Base-by-base conservation (phyloP, 1,140 invertebrate species). In the Bradynema listronoti region DNA sequence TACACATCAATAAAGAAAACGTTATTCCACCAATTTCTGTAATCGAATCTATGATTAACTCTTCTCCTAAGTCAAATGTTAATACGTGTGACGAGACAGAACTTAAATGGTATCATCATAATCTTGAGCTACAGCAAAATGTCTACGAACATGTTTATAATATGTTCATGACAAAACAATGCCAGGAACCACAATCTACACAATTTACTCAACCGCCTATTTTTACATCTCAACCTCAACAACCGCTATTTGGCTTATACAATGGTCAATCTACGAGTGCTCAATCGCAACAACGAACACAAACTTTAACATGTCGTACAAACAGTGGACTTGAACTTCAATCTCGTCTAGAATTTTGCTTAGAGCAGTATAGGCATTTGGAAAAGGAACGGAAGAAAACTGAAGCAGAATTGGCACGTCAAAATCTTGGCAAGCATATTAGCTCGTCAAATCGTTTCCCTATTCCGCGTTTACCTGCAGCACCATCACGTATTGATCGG, bases 301-400 rank as follows among this genome's bases (percentile, higher is more conserved):
- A 39, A 5, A 19, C 43, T 27, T 27, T 65, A 25, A 19, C 56
- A 19, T 47, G 16, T 27, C 55, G 41, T 27, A 50, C 30, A 22
- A 24, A 60, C 2, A 32, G 45, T 19, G 41, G 6, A 33, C 9
- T 41, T 43, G 68, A 70, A 29, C 58, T 54, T 24, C 60, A 54
- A 39, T 39, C 19, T 16, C 58, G 55, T 78, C 79, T 90, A 4
- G 88, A 90, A 72, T 85, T 87, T 53, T 88, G 87, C 63, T 87
- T 87, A 71, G 87, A 88, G 53, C 87, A 89, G 69, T 89, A 88
- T 78, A 85, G 86, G 59, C 85, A 86, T 63, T 73, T 89, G 30
- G 88, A 89, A 72, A 86, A 87, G 55, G 88, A 89, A 76, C 80
- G 88, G 2, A 89, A 90, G 74, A 87, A 83, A 69, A 89, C 87